Conservation (phyloP, 2,888 invertebrate genomes). For the Yponomeuta malinellus region DNA sequence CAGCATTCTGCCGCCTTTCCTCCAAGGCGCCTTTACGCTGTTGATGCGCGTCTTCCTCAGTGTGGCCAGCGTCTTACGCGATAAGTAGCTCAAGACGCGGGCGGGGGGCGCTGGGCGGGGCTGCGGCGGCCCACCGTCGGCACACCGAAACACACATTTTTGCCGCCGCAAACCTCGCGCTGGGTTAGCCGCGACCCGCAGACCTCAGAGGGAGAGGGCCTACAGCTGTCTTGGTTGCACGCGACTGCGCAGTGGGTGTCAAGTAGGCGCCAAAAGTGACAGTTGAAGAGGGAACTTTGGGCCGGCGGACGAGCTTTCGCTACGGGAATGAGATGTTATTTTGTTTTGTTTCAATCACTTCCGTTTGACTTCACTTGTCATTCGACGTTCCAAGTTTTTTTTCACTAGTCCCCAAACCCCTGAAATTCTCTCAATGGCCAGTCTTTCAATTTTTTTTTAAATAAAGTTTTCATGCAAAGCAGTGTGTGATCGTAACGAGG, state of each 20-base stretch:
- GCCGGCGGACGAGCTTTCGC: conserved; percentile 24
- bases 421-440: too few relatives aligned
- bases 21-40: background rate
- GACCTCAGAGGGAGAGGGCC: conserved; percentile 58
- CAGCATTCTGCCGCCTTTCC: too few relatives aligned
- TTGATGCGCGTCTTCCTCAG: conserved; percentile 27
- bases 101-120: conserved; percentile 46
- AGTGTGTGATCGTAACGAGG: too few relatives aligned
- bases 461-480: too few relatives aligned
- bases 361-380: too few relatives aligned
- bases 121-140: conserved; percentile 72
- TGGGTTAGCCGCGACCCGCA: conserved; percentile 76
- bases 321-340: background rate
- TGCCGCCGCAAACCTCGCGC: conserved; percentile 77
- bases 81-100: conserved; percentile 74
- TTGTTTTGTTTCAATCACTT: background rate
- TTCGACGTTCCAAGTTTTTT: too few relatives aligned
- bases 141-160: conserved; percentile 77
- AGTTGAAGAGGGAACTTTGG: conserved; percentile 39
- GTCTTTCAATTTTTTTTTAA: too few relatives aligned
- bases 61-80: conserved; percentile 67
- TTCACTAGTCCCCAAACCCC: too few relatives aligned
- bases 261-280: conserved; percentile 60
- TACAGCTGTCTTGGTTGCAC: conserved; percentile 33
- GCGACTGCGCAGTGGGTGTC: conserved; percentile 49